These are phyloP conservation scores for Danio albolineatus DNA, from an alignment of 2,797 vertebrate genomes.

Conservation along the genomic window DNA sequence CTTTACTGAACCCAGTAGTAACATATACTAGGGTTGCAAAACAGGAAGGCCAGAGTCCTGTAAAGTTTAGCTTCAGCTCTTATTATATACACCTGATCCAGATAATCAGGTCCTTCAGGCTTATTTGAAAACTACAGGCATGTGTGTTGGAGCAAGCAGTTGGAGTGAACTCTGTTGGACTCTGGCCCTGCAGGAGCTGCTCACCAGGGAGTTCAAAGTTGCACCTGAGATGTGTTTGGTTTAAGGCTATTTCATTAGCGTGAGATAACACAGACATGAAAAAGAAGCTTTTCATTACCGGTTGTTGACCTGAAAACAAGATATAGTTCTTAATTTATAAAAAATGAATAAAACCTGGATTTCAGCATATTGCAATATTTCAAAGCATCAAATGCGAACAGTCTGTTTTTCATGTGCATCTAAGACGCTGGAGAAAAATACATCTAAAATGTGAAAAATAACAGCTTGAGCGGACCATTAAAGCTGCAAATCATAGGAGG, in stretches of 20 bases:
- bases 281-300: slow-evolving; percentile 15
- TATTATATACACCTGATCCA: too few species aligned
- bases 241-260: slow-evolving; percentile 16
- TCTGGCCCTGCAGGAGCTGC: too few species aligned
- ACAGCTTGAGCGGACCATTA: neutral
- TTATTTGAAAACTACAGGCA: too few species aligned
- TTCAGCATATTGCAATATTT: slow-evolving; percentile 32
- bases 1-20: neutral
- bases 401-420: slow-evolving; percentile 17
- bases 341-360: slow-evolving; percentile 1
- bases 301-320: slow-evolving; percentile 20
- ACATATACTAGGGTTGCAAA: neutral
- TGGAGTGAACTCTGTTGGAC: too few species aligned
- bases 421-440: slow-evolving; percentile 2
- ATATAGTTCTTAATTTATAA: slow-evolving; percentile 22
- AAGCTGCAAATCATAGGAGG: neutral
- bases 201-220: neutral
- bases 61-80: too few species aligned
- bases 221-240: neutral
- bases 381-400: slow-evolving; percentile 10
- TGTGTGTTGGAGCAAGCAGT: too few species aligned
- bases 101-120: too few species aligned
- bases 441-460: neutral
- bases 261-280: slow-evolving; percentile 31
- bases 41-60: too few species aligned